Evolutionary conservation across 2,888 invertebrate genomes (phyloP), one percentile per base, ranked within the genome.

Genomic region (Chloroclystis v-ata): DNA sequence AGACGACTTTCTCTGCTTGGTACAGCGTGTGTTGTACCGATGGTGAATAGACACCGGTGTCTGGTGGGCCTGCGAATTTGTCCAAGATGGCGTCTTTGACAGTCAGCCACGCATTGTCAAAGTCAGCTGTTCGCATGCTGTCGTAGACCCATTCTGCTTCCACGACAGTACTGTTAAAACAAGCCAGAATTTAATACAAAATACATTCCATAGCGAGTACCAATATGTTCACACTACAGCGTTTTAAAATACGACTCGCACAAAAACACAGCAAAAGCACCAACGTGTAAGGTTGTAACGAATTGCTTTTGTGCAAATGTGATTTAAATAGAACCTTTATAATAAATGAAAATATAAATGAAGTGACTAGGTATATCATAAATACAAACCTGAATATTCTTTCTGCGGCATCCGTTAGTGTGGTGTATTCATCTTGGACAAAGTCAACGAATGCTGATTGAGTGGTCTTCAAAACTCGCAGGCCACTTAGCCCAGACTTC

Each of bases 361-460:
- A 20, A 20, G n/a, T n/a, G 2, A 20, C 20, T 4, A 5, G 3
- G 20, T 5, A 20, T 4, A 4, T 14, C 7, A 9, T 11, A 26
- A 38, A 24, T 33, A 29, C 39, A 28, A 43, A 71, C 88, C 88
- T 89, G 69, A 93, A 93, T 61, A 95, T 91, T 55, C 95, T 89
- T 71, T 95, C 95, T 33, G 92, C 90, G 29, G 91, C 90, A 75
- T 95, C 94, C 0, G 93, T 90, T 12, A 95, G 79, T 0, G 94
- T 93, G 16, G 94, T 91, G 73, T 92, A 95, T 62, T 94, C 94
- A 65, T 95, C 95, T 68, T 92, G 90, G 13, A 94, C 91, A 66
- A 95, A 95, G 73, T 94, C 93, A 1, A 91, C 92, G 68, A 95
- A 95, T 0, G 94, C 91, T 0, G 95, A 95, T 69, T 95, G 93